A percentile compares a stretch with the other conserved stretches of the same genome.
Conservation (phyloP, 1,140 invertebrate species). For the Zaprionus camerounensis region DNA sequence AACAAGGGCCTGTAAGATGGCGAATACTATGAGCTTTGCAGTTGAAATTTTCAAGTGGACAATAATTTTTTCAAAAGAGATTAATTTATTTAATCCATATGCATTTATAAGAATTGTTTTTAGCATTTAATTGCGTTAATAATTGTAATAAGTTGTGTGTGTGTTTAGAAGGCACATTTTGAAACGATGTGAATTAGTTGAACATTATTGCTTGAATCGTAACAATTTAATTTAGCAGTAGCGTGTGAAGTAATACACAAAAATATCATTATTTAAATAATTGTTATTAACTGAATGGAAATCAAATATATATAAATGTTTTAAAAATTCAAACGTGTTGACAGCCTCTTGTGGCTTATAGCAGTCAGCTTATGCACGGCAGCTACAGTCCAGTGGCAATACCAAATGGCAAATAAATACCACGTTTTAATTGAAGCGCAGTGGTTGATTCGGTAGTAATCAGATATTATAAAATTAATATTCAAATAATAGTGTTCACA, state of each 20-base stretch:
- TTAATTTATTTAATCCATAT: conserved; percentile 50
- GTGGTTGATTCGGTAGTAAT: not conserved
- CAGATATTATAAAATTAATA: not conserved
- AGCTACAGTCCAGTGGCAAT: not conserved
- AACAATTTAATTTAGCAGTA: conserved; percentile 24
- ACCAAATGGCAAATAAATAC: not conserved
- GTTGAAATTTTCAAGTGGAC: conserved; percentile 38
- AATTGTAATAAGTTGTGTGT: conserved; percentile 4
- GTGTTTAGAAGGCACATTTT: conserved; percentile 15
- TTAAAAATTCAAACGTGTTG: not conserved
- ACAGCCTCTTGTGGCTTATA: not conserved
- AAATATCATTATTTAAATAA: conserved; percentile 18
- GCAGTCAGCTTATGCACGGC: conserved; percentile 6
- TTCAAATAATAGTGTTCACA: not conserved
- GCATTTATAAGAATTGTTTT: conserved; percentile 58
- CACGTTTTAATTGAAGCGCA: not conserved
- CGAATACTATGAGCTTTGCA: not conserved
- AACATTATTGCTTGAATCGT: conserved; percentile 19
- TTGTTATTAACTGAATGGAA: conserved; percentile 27
- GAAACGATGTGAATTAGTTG: conserved; percentile 17
- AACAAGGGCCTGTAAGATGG: conserved; percentile 86
- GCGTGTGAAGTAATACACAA: conserved; percentile 12
- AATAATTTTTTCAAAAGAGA: conserved; percentile 48
- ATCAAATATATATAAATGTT: not conserved
- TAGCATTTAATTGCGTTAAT: conserved; percentile 11